Conservation (phyloP, 2,113 vertebrate species). For the Quiscalus mexicanus region DNA sequence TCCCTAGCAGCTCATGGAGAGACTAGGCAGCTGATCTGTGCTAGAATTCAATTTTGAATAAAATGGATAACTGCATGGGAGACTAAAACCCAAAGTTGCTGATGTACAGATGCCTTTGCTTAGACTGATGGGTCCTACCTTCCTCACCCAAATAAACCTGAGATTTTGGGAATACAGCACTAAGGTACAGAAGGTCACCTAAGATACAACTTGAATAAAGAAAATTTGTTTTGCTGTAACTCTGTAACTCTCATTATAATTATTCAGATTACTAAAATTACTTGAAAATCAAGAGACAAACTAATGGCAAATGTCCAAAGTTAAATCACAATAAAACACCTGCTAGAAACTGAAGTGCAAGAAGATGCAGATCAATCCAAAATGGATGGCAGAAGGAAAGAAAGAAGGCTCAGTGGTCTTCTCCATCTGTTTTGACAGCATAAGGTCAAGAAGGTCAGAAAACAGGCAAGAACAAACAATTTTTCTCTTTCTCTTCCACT, state of each 20-base stretch:
- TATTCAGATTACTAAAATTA: not conserved
- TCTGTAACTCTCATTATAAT: not conserved
- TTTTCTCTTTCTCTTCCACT: not conserved
- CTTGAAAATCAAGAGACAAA: not conserved
- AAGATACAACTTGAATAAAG: not conserved
- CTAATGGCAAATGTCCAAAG: not conserved
- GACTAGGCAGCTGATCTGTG: not conserved
- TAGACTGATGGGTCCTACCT: not conserved
- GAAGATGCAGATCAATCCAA: not conserved
- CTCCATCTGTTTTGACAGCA: accelerated
- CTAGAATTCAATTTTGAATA: not conserved
- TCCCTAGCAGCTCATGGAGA: not conserved
- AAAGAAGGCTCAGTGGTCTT: not conserved
- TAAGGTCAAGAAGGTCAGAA: not conserved
- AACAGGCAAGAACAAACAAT: not conserved
- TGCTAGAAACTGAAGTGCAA: not conserved
- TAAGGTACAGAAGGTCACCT: not conserved
- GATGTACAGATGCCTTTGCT: not conserved
- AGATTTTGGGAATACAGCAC: not conserved
- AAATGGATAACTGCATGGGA: not conserved
- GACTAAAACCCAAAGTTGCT: not conserved
- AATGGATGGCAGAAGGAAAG: not conserved
- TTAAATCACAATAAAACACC: not conserved
- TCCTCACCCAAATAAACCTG: not conserved
- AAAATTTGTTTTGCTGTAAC: not conserved